Evolutionary conservation across 2,888 invertebrate species (phyloP).

Genomic region (Palloptera scutellata): DNA sequence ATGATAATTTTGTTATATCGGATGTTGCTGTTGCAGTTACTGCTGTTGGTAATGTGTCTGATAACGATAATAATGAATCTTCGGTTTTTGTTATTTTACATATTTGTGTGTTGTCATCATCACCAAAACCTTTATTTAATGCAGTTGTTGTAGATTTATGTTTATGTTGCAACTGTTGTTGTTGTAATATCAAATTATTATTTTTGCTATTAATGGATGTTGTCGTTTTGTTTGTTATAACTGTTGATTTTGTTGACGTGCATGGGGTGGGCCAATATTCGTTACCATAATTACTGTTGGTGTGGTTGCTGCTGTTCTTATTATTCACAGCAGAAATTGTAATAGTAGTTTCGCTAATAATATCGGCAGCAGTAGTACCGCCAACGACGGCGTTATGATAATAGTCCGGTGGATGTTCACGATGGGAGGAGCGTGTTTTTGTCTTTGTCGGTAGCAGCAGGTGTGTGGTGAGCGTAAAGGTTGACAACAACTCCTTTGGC

Average conservation of each 20-base stretch:
- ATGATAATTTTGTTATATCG: constrained; percentile 5
- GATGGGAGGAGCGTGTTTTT: too few species aligned
- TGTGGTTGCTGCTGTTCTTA: background rate
- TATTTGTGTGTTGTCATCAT: too few species aligned
- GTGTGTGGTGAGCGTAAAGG: too few species aligned
- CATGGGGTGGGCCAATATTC: background rate
- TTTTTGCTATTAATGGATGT: background rate
- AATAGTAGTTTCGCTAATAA: too few species aligned
- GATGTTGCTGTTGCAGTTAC: constrained; percentile 5
- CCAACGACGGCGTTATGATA: too few species aligned
- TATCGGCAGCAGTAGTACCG: too few species aligned
- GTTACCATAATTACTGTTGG: background rate
- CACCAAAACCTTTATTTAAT: too few species aligned
- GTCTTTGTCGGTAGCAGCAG: too few species aligned
- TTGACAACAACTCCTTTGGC: too few species aligned
- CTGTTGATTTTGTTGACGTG: background rate
- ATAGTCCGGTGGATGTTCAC: too few species aligned
- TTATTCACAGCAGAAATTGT: too few species aligned
- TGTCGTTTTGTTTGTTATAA: background rate
- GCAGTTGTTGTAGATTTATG: background rate
- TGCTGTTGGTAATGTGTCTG: constrained; percentile 28
- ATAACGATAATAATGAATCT: constrained; percentile 27
- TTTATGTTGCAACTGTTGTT: background rate
- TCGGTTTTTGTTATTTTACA: too few species aligned
- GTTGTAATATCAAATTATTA: background rate